A percentile compares a stretch with the other conserved stretches of the same genome.
phyloP scores from a whole-genome alignment of 2,888 invertebrate genomes.

The Hypercompe scribonia region DNA sequence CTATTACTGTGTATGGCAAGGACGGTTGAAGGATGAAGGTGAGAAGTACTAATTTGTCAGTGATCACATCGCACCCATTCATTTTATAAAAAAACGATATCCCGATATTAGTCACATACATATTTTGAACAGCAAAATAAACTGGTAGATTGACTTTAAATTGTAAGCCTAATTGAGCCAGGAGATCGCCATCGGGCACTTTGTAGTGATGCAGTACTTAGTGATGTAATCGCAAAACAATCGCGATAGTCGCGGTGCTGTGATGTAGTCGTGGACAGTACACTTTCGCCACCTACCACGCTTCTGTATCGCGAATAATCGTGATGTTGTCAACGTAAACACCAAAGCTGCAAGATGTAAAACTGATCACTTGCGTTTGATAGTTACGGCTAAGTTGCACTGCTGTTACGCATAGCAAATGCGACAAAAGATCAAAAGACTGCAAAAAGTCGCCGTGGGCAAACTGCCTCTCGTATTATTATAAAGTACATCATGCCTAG shows the following conservation, averaged over 20 bases:
- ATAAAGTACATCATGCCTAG: neutral
- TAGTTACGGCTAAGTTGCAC: neutral
- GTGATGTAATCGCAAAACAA: neutral
- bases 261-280: neutral
- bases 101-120: too few relatives aligned
- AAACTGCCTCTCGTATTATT: neutral
- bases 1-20: neutral
- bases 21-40: neutral
- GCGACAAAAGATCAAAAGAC: neutral
- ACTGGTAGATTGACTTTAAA: neutral
- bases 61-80: too few relatives aligned
- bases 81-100: too few relatives aligned
- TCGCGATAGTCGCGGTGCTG: neutral
- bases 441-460: neutral
- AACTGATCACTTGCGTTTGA: neutral
- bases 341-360: neutral
- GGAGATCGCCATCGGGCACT: neutral
- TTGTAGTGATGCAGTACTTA: neutral
- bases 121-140: too few relatives aligned
- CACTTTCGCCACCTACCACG: neutral
- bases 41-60: too few relatives aligned
- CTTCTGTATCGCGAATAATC: neutral
- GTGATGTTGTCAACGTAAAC: neutral
- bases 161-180: neutral
- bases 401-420: neutral